These are phyloP conservation scores for Turritopsis rubra DNA, from an alignment of 30 jellyfish, hydroid and myxozoan genomes.

Conservation along the genomic window DNA sequence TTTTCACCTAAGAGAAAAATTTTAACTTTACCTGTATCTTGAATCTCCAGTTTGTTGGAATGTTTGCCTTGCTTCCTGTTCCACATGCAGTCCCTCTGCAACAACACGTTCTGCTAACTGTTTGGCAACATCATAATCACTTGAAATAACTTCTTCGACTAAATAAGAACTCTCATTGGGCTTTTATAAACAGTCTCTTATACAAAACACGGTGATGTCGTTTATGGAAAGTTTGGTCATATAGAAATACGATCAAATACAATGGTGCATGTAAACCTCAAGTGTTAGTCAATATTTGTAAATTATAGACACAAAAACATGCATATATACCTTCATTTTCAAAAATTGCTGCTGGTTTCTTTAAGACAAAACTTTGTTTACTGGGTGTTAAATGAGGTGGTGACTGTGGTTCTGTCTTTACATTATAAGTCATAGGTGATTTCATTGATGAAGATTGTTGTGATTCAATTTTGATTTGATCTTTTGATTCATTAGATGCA, in stretches of 20 bases:
- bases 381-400: constrained; percentile 25
- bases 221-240: neutral
- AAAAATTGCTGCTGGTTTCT: constrained; percentile 27
- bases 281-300: neutral
- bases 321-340: neutral
- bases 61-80: constrained; percentile 49
- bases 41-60: constrained; percentile 8
- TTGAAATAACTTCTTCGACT: constrained; percentile 21
- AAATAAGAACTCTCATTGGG: constrained; percentile 20
- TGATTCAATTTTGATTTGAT: constrained; percentile 15
- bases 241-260: too few relatives aligned
- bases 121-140: constrained; percentile 44
- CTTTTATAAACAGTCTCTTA: constrained; percentile 7
- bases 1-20: neutral
- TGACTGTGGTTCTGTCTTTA: constrained; percentile 21
- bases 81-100: constrained; percentile 62
- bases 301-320: neutral
- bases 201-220: neutral
- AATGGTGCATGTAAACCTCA: too few relatives aligned
- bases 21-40: constrained; percentile 24
- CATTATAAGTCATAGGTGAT: constrained; percentile 24
- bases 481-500: constrained; percentile 3
- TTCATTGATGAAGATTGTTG: constrained; percentile 16
- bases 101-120: constrained; percentile 60
- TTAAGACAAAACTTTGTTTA: constrained; percentile 31